Evolutionary conservation across 1,140 invertebrate genomes (phyloP).

Genomic region (Pteromalus puparum): DNA sequence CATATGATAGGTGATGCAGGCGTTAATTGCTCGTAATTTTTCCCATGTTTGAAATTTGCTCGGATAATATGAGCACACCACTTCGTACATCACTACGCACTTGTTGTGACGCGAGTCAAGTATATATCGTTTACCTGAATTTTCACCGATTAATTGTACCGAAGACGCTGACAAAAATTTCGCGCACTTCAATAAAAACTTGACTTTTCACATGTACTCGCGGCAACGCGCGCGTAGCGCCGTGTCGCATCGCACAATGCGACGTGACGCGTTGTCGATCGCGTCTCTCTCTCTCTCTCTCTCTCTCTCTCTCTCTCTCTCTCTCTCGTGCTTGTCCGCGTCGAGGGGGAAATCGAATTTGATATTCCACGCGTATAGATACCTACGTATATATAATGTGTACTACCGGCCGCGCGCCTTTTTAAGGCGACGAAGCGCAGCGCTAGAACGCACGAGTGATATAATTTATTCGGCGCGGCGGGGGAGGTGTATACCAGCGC

Average conservation of each 20-base stretch:
- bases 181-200: too few species aligned
- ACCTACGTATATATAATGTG: background rate
- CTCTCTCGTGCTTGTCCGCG: too few species aligned
- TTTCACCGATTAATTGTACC: too few species aligned
- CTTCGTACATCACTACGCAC: too few species aligned
- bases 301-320: too few species aligned
- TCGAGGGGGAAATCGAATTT: slow-evolving; percentile 9
- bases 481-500: background rate
- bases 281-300: slow-evolving; percentile 7
- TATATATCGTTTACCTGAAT: too few species aligned
- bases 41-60: too few species aligned
- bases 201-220: background rate
- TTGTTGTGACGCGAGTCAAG: too few species aligned
- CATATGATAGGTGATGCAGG: too few species aligned
- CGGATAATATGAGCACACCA: too few species aligned
- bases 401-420: background rate
- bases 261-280: background rate
- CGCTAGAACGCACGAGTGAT: background rate
- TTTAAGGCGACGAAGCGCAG: slow-evolving; percentile 6
- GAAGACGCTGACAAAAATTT: too few species aligned
- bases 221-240: background rate
- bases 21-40: too few species aligned
- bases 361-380: slow-evolving; percentile 32
- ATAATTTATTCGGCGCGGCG: background rate
- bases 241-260: background rate